Evolutionary conservation across 2,113 vertebrate genomes (phyloP).

Genomic region (Pseudonaja textilis): DNA sequence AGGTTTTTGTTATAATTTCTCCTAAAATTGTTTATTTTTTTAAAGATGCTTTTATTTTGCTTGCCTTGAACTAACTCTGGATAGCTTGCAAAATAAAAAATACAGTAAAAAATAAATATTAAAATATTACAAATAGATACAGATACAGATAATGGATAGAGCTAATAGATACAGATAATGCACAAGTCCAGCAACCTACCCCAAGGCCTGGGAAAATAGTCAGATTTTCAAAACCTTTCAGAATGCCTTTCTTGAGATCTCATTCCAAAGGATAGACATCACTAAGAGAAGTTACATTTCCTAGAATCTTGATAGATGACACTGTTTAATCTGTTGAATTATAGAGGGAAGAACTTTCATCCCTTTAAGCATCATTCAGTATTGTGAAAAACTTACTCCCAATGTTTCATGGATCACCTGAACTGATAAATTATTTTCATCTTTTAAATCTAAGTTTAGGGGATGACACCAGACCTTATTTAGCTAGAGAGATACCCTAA

Average conservation of each 20-base stretch:
- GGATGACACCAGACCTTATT: neutral
- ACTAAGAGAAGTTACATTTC: neutral
- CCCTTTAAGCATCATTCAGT: neutral
- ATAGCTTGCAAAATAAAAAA: neutral
- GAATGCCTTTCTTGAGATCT: neutral
- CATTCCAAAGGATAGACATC: neutral
- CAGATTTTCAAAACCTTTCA: neutral
- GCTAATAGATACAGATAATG: neutral
- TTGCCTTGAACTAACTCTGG: neutral
- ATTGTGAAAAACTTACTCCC: neutral
- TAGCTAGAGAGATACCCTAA: neutral
- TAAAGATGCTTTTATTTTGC: neutral
- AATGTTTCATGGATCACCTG: neutral
- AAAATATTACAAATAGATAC: neutral
- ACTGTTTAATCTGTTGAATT: neutral
- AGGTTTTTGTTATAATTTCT: neutral
- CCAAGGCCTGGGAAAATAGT: neutral
- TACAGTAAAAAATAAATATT: neutral
- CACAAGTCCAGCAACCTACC: neutral
- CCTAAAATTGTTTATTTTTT: neutral
- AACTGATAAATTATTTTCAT: neutral
- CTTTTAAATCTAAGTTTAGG: neutral
- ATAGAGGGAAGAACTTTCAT: neutral
- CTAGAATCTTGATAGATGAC: neutral
- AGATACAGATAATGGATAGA: neutral